Base-by-base conservation (phyloP, 2,888 invertebrate species). In the Trachelus tabidus region DNA sequence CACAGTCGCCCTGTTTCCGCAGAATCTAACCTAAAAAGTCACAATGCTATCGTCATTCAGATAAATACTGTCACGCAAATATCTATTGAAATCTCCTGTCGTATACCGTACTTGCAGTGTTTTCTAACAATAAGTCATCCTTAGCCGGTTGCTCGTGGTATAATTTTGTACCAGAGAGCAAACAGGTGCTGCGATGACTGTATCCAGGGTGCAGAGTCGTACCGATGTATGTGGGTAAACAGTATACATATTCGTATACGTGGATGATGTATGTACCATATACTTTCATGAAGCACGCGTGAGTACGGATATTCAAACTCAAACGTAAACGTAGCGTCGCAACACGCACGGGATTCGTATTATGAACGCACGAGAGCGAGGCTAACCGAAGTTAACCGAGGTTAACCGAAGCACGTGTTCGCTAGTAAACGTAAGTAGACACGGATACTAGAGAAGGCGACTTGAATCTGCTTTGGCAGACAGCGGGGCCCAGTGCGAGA, bases 151-250 rank as follows among this genome's bases (percentile, higher is more conserved):
- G 23, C 56, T 56, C 56, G 56, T 56, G 40, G 77, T 78, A 75
- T 75, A 78, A 78, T 74, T 78, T 78, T 75, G 75, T 68, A 71
- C 73, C 69, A 75, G 23, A 78, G 69, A 78, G 78, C 78, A 78
- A 78, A 78, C 78, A 78, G 78, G 78, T 78, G 78, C 73, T 78
- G 75, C 56, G 75, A 75, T 75, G 75, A 78, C 75, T 73, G 71
- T 75, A 75, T 69, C 34, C 34, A 68, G 75, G 40, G 73, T 75
- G 73, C 69, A 75, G 71, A 71, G 75, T 31, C 75, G 35, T 75
- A 30, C 34, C 56, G 23, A 23, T 56, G 56, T 23, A 6, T 6
- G 2, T 56, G 56, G 2, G 2, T 56, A 56, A 56, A 56, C 56
- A 9, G 56, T 6, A 40, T 40, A 9, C 23, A 56, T 23, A 15